Evolutionary conservation across 1,140 invertebrate genomes (phyloP), one percentile per base, ranked within the genome.

Genomic region (Andricus grossulariae): DNA sequence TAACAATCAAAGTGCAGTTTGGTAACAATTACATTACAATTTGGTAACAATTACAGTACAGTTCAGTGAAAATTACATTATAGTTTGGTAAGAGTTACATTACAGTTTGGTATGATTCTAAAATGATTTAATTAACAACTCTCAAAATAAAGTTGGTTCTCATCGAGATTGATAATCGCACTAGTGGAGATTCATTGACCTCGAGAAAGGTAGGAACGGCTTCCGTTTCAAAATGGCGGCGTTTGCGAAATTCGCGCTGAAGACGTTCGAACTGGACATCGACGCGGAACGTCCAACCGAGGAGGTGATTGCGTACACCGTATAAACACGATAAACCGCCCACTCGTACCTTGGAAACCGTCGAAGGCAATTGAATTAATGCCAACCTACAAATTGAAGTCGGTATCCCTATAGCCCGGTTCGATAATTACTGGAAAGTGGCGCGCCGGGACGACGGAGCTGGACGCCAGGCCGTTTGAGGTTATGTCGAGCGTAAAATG

Each of bases 371-470:
- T 89, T 87, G 87, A 89, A 89, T 89, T 89, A 89, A 89, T 88
- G 87, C 87, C 87, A 89, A 86, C 84, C 88, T 89, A 89, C 88
- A 89, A 89, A 89, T 89, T 89, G 87, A 88, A 89, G 86, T 85
- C 84, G 86, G 84, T 80, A 86, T 87, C 83, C 81, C 74, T 76
- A 80, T 76, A 83, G 86, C 80, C 79, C 80, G 82, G 85, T 85
- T 85, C 86, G 87, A 89, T 88, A 89, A 88, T 89, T 89, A 86
- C 83, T 86, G 86, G 86, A 88, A 87, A 88, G 87, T 87, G 83
- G 81, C 78, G 78, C 78, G 81, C 81, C 81, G 81, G 72, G 74
- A 73, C 66, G 73, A 74, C 78, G 74, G 51, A 60, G 32, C 21
- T 57, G 76, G 76, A 78, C 73, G 50, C 50, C 50, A 52, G 50